Evolutionary conservation across 1,140 invertebrate genomes (phyloP).

Genomic region (Zaprionus africanus): DNA sequence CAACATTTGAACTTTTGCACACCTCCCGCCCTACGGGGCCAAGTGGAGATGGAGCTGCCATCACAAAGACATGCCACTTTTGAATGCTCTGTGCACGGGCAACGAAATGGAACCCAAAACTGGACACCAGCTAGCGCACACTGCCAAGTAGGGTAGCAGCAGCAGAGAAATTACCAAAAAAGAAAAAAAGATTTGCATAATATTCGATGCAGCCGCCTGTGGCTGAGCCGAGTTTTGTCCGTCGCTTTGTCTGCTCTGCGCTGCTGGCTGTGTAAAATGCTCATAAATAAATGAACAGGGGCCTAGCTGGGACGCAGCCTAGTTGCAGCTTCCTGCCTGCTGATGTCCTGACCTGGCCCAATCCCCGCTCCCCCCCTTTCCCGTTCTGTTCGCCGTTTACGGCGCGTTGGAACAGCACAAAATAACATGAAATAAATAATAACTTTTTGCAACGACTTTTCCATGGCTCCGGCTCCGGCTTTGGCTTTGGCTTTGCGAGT

Average conservation of each 20-base stretch:
- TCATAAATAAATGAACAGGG: constrained; percentile 82
- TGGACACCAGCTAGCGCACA: constrained; percentile 23
- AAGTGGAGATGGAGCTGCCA: constrained; percentile 30
- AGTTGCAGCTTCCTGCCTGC: constrained; percentile 34
- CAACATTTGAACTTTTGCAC: constrained; percentile 72
- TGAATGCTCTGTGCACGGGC: constrained; percentile 52
- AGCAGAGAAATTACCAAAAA: constrained; percentile 53
- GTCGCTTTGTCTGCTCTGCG: constrained; percentile 43
- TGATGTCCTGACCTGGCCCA: constrained; percentile 52
- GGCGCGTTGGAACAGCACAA: constrained; percentile 77
- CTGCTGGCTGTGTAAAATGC: constrained; percentile 74
- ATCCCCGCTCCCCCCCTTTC: not conserved
- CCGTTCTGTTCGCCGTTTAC: constrained; percentile 47
- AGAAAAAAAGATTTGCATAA: constrained; percentile 71
- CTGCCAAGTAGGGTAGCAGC: constrained; percentile 1
- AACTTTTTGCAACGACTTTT: constrained; percentile 65
- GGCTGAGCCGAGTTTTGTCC: constrained; percentile 54
- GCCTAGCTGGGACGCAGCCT: constrained; percentile 45
- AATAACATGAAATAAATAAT: constrained; percentile 83
- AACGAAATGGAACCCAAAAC: constrained; percentile 64
- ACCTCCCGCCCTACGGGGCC: constrained; percentile 8
- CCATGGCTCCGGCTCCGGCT: constrained; percentile 23
- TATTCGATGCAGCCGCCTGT: constrained; percentile 59
- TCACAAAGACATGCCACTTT: constrained; percentile 49
- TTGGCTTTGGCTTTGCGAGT: constrained; percentile 8